Conservation (phyloP, 2,888 invertebrate species). For the Melieria crassipennis region DNA sequence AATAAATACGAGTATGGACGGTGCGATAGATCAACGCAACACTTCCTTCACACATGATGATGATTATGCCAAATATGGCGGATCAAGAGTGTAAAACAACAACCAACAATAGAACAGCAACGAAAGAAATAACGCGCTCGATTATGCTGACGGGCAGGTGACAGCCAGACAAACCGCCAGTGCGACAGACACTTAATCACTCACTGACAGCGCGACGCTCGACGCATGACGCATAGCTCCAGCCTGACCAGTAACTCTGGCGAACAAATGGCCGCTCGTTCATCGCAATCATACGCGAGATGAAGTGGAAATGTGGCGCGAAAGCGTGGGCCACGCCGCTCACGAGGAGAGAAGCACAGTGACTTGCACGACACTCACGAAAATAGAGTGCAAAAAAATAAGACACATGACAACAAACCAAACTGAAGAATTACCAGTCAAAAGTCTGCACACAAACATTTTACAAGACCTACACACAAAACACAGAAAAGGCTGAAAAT, state of each 20-base stretch:
- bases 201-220: no score
- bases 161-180: not conserved
- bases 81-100: not conserved
- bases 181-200: no score
- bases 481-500: not conserved
- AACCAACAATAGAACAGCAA: no score
- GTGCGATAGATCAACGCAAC: not conserved
- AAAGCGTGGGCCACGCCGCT: constrained; percentile 7
- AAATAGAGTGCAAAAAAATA: not conserved
- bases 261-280: no score
- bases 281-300: no score
- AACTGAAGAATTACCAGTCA: not conserved
- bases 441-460: not conserved
- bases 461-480: not conserved
- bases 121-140: not conserved
- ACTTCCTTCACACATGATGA: not conserved
- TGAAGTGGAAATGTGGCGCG: constrained; percentile 12
- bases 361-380: not conserved
- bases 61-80: constrained; percentile 6
- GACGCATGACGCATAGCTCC: no score
- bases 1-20: no score
- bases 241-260: no score
- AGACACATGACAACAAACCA: not conserved
- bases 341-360: no score
- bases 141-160: not conserved